A percentile compares a stretch with the other conserved stretches of the same genome.
phyloP scores from a whole-genome alignment of 2,797 vertebrate genomes.

The Lycodopsis pacificus region DNA sequence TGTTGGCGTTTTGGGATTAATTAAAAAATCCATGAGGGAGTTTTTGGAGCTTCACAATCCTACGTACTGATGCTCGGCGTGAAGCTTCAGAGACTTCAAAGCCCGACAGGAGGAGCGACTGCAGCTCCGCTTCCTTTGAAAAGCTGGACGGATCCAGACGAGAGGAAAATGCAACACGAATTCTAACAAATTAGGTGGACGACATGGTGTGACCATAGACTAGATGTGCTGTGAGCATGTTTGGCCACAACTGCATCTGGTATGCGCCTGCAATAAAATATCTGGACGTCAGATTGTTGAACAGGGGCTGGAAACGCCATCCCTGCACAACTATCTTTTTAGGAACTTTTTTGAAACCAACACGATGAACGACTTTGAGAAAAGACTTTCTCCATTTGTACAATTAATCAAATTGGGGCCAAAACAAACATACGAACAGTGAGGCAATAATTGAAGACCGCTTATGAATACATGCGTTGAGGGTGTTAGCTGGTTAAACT shows the following conservation, averaged over 20 bases:
- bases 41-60: conserved; percentile 16
- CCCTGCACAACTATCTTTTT: not conserved
- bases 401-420: not conserved
- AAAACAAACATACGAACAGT: too few species aligned
- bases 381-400: not conserved
- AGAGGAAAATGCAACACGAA: not conserved
- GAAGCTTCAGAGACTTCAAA: conserved; percentile 25
- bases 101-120: conserved; percentile 37
- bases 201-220: not conserved
- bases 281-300: not conserved
- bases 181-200: not conserved
- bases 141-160: conserved; percentile 3
- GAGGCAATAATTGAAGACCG: not conserved
- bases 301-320: not conserved
- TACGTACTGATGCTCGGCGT: conserved; percentile 29
- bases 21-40: conserved; percentile 52
- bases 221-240: not conserved
- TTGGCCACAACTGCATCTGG: conserved; percentile 1
- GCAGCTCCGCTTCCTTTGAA: conserved; percentile 39
- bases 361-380: not conserved
- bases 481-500: not conserved
- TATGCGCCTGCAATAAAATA: not conserved
- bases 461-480: not conserved
- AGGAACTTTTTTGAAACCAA: not conserved
- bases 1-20: conserved; percentile 60